Percentiles rank a stretch among this genome's conserved stretches.
Evolutionary conservation across 2,797 vertebrate species (phyloP).

Genomic region (Leptodactylus fallax): DNA sequence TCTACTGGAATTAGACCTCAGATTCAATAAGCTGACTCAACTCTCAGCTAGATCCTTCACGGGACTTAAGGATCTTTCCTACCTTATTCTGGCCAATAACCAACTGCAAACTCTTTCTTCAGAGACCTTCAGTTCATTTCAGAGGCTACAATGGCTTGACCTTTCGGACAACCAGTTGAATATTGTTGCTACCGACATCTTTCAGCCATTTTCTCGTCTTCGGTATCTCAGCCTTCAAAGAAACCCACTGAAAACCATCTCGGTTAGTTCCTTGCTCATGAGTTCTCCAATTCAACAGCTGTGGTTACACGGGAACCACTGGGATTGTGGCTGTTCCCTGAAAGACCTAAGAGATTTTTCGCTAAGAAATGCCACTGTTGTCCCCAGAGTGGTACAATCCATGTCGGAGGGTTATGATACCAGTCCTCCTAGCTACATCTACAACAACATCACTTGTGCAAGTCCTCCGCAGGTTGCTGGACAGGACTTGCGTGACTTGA

Average conservation of each 20-base stretch:
- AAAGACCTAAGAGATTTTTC: conserved; percentile 83
- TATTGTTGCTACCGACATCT: conserved; percentile 75
- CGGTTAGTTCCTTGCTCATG: conserved; percentile 69
- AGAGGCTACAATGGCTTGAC: conserved; percentile 82
- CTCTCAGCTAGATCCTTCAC: conserved; percentile 80
- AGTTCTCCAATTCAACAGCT: conserved; percentile 84
- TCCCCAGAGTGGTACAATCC: conserved; percentile 86
- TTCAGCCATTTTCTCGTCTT: conserved; percentile 79
- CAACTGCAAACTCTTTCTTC: conserved; percentile 77
- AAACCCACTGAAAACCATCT: conserved; percentile 82
- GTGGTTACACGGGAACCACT: conserved; percentile 90
- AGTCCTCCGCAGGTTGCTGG: conserved; percentile 79
- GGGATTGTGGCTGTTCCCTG: conserved; percentile 88
- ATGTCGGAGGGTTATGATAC: conserved; percentile 85
- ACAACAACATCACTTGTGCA: conserved; percentile 94
- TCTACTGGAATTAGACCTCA: conserved; percentile 89
- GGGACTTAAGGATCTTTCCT: conserved; percentile 89
- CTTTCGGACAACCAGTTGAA: conserved; percentile 81
- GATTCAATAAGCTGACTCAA: conserved; percentile 83
- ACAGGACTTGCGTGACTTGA: conserved; percentile 86
- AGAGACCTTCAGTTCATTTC: conserved; percentile 76
- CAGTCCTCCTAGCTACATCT: conserved; percentile 80
- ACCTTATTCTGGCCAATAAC: conserved; percentile 89
- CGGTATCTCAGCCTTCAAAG: conserved; percentile 86
- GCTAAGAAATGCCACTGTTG: conserved; percentile 77